A percentile compares a stretch with the other conserved stretches of the same genome.
These are phyloP conservation scores for Auanema sp. DNA, from an alignment of 2,888 invertebrate genomes.

Conservation along the genomic window DNA sequence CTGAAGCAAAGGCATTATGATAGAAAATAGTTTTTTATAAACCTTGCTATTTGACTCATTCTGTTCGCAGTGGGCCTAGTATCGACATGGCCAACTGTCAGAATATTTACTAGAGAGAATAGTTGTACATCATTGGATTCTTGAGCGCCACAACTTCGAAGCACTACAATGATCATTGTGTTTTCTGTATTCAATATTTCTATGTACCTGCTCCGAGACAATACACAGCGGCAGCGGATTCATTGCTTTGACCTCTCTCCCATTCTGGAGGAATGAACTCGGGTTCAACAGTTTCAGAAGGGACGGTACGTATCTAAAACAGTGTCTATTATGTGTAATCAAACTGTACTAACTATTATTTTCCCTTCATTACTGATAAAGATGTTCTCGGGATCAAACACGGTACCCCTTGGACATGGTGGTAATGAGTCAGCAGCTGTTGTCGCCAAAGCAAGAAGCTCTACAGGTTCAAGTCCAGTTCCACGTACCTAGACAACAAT, in stretches of 20 bases:
- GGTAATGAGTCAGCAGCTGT: constrained; percentile 38
- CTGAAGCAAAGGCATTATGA: constrained; percentile 18
- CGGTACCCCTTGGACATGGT: constrained; percentile 39
- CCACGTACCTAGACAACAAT: constrained; percentile 37
- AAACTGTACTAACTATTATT: constrained; percentile 36
- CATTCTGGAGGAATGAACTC: constrained; percentile 47
- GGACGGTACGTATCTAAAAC: constrained; percentile 40
- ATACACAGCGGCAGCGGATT: constrained; percentile 45
- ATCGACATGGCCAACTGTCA: constrained; percentile 52
- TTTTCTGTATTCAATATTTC: neutral
- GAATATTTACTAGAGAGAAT: constrained; percentile 59
- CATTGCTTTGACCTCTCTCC: constrained; percentile 41
- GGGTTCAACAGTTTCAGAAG: constrained; percentile 21
- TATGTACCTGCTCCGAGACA: constrained; percentile 40
- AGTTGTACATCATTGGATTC: constrained; percentile 52
- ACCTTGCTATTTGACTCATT: constrained; percentile 57
- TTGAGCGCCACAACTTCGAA: constrained; percentile 47
- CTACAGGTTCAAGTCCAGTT: constrained; percentile 37
- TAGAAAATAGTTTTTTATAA: neutral
- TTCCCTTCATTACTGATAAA: constrained; percentile 47
- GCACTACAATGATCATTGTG: constrained; percentile 21
- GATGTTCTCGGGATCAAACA: constrained; percentile 52
- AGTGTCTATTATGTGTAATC: neutral
- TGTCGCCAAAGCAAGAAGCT: constrained; percentile 44
- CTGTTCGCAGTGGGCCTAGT: constrained; percentile 58